phyloP scores from a whole-genome alignment of 2,888 invertebrate species.

The Meloe dianella region DNA sequence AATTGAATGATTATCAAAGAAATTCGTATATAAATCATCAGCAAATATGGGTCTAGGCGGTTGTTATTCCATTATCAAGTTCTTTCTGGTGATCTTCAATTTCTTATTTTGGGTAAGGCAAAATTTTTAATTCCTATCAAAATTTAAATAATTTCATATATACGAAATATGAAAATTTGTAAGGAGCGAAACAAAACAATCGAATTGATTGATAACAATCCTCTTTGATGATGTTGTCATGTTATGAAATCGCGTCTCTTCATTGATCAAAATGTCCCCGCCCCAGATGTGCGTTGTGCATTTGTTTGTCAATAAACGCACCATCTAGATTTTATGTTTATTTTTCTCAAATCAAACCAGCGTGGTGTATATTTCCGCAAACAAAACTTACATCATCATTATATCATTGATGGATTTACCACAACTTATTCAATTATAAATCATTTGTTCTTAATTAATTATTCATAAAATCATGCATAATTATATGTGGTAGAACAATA shows the following conservation, averaged over 20 bases:
- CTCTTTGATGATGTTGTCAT: not conserved
- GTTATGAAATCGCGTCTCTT: not conserved
- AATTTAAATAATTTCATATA: conserved; percentile 18
- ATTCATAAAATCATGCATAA: too few species aligned
- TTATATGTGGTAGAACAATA: too few species aligned
- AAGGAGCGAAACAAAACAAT: not conserved
- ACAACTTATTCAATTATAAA: too few species aligned
- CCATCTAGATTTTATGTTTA: not conserved
- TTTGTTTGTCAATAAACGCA: not conserved
- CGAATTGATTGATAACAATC: too few species aligned
- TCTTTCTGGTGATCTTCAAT: conserved; percentile 73
- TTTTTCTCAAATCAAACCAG: conserved; percentile 10
- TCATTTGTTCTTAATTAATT: too few species aligned
- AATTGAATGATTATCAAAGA: not conserved
- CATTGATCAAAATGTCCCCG: conserved; percentile 10
- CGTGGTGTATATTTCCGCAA: conserved; percentile 24
- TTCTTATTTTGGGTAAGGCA: conserved; percentile 75
- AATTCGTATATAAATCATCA: not conserved
- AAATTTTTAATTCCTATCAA: conserved; percentile 26
- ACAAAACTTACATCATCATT: conserved; percentile 22
- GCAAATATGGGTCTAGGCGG: conserved; percentile 70
- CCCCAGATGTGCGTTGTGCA: conserved; percentile 2
- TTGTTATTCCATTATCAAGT: conserved; percentile 75
- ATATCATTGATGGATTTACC: not conserved
- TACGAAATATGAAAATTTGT: too few species aligned